Evolutionary conservation across 2,113 vertebrate species (phyloP).

Genomic region (rabbit (Oryctolagus cuniculus)): mOryCun1.1 NC_091453.1:113800501-113801000

Average conservation of each 20-base stretch:
- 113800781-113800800: conserved; percentile 55
- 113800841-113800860: not conserved
- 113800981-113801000: too few relatives aligned
- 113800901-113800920: too few relatives aligned
- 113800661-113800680: not conserved
- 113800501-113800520: conserved; percentile 58
- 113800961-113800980: too few relatives aligned
- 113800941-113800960: too few relatives aligned
- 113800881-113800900: too few relatives aligned
- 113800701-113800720: conserved; percentile 6
- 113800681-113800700: conserved; percentile 39
- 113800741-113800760: not conserved
- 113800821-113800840: conserved; percentile 57
- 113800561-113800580: not conserved
- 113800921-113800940: too few relatives aligned
- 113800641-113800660: conserved; percentile 29
- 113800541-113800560: not conserved
- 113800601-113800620: conserved; percentile 12
- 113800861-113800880: too few relatives aligned
- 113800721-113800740: not conserved
- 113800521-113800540: conserved; percentile 24
- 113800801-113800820: conserved; percentile 50
- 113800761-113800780: not conserved
- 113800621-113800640: conserved; percentile 20
- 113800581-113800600: not conserved